Conservation (phyloP, 2,113 vertebrate species). For the Shinisaurus crocodilurus region DNA sequence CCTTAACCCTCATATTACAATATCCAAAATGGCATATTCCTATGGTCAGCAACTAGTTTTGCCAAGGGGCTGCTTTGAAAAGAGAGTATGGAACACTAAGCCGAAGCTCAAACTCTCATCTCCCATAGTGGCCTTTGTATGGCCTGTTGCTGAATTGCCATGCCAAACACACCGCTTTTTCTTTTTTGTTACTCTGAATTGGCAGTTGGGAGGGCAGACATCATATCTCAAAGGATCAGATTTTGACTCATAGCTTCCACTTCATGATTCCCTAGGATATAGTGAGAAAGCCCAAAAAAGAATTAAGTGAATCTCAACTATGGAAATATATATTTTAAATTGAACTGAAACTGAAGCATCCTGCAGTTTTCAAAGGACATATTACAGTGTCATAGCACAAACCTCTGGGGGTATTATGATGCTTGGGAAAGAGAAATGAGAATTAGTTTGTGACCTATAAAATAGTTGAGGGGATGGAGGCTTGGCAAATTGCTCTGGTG, state of each 20-base stretch:
- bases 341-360: background rate
- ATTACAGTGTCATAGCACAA: background rate
- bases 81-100: background rate
- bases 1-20: background rate
- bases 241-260: background rate
- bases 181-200: too few species aligned
- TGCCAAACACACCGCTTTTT: background rate
- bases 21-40: constrained; percentile 7
- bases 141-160: background rate
- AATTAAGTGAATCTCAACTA: background rate
- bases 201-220: background rate
- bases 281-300: background rate
- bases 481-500: constrained; percentile 6
- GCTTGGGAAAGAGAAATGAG: constrained; percentile 37
- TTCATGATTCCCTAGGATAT: background rate
- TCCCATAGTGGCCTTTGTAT: background rate
- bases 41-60: background rate
- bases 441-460: constrained; percentile 27
- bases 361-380: accelerated
- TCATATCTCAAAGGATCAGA: background rate
- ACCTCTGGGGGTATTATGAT: background rate
- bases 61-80: background rate
- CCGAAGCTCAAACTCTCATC: background rate
- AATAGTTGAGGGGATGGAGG: background rate
- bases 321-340: background rate